A percentile compares a stretch with the other conserved stretches of the same genome.
Conservation (phyloP, 1,140 invertebrate genomes). For the Drosophila gunungcola region DNA sequence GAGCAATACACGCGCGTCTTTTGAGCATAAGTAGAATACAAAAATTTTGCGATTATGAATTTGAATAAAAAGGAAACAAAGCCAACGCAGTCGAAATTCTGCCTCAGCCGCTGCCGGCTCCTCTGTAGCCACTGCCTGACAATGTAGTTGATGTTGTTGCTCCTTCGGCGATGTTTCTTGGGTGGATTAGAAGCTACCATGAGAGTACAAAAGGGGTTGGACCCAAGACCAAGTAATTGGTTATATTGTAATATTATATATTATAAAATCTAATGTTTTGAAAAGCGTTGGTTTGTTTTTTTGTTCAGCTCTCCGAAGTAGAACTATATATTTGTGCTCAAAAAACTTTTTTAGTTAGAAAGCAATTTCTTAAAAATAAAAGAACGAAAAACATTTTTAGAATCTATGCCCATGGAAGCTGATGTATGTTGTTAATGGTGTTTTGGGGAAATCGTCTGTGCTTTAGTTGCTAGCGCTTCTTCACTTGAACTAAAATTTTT, state of each 20-base stretch:
- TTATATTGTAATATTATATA: too few species aligned
- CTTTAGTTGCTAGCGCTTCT: constrained; percentile 39
- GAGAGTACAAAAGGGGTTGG: constrained; percentile 2
- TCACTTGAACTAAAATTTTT: constrained; percentile 16
- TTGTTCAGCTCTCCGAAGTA: too few species aligned
- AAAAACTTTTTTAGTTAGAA: too few species aligned
- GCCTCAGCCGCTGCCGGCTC: constrained; percentile 1
- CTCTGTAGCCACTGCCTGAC: constrained; percentile 15
- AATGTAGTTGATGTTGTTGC: constrained; percentile 23
- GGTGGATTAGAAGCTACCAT: constrained; percentile 66
- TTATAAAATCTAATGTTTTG: too few species aligned
- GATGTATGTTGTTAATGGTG: not conserved
- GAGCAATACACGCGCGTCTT: constrained; percentile 56
- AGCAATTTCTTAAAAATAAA: too few species aligned
- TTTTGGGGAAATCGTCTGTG: constrained; percentile 14
- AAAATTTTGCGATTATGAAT: constrained; percentile 84
- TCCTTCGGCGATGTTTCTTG: constrained; percentile 12
- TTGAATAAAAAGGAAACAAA: constrained; percentile 84
- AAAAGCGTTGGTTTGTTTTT: too few species aligned
- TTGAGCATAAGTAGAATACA: constrained; percentile 82
- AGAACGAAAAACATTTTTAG: too few species aligned
- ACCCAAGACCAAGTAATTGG: not conserved
- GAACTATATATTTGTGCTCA: too few species aligned
- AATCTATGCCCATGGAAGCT: constrained; percentile 1
- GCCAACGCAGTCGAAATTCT: constrained; percentile 49